A percentile compares a stretch with the other conserved stretches of the same genome.
These are phyloP conservation scores for Pegea sp. DNA, from an alignment of 23 tunicate genomes.

Conservation along the genomic window DNA sequence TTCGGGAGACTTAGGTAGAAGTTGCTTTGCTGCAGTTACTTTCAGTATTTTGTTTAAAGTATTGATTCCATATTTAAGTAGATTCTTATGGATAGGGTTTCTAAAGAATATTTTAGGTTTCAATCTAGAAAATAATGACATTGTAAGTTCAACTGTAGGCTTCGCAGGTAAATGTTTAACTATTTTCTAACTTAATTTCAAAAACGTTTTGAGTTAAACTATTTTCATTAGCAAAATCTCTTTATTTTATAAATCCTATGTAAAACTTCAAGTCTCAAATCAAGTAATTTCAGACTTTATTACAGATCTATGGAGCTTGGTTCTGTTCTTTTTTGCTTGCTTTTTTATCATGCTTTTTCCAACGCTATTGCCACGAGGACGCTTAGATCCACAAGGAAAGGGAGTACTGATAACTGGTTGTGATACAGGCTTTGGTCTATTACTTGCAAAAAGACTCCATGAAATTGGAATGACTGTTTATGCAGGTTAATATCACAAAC, in stretches of 20 bases:
- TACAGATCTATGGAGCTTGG: background rate
- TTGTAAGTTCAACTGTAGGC: background rate
- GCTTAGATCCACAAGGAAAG: conserved; percentile 46
- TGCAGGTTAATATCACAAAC: conserved; percentile 34
- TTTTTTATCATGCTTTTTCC: conserved; percentile 15
- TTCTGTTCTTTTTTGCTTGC: conserved; percentile 8
- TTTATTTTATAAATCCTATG: background rate
- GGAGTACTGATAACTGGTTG: conserved; percentile 83
- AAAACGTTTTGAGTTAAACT: background rate
- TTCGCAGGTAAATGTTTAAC: background rate
- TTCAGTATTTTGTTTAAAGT: conserved; percentile 17
- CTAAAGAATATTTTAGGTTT: background rate
- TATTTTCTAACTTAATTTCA: background rate
- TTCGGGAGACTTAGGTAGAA: conserved; percentile 42
- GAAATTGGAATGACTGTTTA: conserved; percentile 72
- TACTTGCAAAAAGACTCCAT: conserved; percentile 42
- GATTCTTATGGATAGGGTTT: conserved; percentile 1
- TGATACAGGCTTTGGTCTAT: conserved; percentile 75
- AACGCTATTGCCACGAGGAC: conserved; percentile 34
- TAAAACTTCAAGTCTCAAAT: background rate
- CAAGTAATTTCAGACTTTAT: background rate
- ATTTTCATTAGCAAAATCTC: background rate
- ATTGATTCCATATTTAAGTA: conserved; percentile 9
- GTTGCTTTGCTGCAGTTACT: conserved; percentile 14
- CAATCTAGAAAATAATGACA: background rate